Base-by-base conservation (phyloP, 2,888 invertebrate species). In the Pyrochroa serraticornis region DNA sequence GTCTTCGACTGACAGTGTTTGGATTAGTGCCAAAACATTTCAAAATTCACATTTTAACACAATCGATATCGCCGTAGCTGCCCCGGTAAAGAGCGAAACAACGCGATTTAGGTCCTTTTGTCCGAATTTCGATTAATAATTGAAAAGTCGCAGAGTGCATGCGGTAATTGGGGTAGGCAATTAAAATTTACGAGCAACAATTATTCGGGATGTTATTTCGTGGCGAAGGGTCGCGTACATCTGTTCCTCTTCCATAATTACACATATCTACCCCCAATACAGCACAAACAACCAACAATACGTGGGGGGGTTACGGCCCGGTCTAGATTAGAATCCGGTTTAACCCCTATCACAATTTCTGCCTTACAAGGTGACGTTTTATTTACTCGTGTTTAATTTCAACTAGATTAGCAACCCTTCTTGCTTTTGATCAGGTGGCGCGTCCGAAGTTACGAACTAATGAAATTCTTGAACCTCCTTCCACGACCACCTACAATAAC, bases 11-110 rank as follows among this genome's bases (percentile, higher is more conserved):
- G 47, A 33, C 7, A 52, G 38, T 43, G 33, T 38, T 59, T 59
- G 59, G 59, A 59, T 54, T 41, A 54, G 14, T 54, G 59, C 59
- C 59, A 59, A 42, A 58, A 49, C 47, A 59, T 59, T 59, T 45
- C 58, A 54, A 54, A 59, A 54, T 58, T 54, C 58, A 54, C 54
- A 50, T 39, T 44, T 53, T 52, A 53, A 54, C 54, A 59, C 46
- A 59, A 59, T 59, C 59, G 52, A 59, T 59, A 50, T 22, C 48
- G 47, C 22, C 22, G 22, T 22, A 22, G 48, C 45, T 33, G 31
- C 35, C 22, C 34, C 31, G 30, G 41, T 50, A 49, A 49, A 44
- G 38, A 49, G 37, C 39, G 38, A 41, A 57, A 46, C 50, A 12
- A 33, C 13, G 10, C 41, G 46, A 46, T 41, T 53, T 39, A 45